Percentiles rank a stretch among this genome's conserved stretches.
phyloP scores from a whole-genome alignment of 2,888 invertebrate genomes.

The Tenthredo scrophulariae region DNA sequence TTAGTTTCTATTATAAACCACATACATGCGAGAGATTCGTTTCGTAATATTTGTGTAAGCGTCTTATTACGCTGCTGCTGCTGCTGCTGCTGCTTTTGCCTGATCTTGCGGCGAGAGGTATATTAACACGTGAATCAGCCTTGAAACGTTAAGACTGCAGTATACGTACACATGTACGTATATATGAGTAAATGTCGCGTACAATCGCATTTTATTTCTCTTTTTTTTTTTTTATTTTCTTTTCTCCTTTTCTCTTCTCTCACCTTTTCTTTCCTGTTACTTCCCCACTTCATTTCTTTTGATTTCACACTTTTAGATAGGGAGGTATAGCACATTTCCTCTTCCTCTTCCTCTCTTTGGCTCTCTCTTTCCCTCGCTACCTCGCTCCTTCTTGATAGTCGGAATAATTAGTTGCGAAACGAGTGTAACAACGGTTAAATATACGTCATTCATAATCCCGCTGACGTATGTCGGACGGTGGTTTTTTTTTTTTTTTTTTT shows the following conservation, averaged over 20 bases:
- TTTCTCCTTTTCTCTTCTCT: background rate
- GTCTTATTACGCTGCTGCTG: too few relatives aligned
- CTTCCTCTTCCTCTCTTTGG: background rate
- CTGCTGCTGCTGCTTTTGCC: too few relatives aligned
- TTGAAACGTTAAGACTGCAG: too few relatives aligned
- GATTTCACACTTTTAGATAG: background rate
- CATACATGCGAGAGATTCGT: too few relatives aligned
- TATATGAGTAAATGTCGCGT: background rate
- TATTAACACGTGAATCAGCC: too few relatives aligned
- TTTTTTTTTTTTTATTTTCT: background rate
- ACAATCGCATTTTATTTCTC: background rate
- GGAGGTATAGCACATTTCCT: background rate
- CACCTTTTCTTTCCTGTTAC: background rate
- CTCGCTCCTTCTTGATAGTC: background rate
- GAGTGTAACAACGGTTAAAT: background rate
- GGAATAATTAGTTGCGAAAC: constrained; percentile 17
- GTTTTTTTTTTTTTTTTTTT: too few relatives aligned
- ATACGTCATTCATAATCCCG: background rate
- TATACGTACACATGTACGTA: background rate
- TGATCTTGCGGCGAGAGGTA: too few relatives aligned
- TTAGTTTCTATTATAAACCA: too few relatives aligned
- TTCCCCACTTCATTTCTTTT: background rate
- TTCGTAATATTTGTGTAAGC: too few relatives aligned
- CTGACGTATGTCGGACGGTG: background rate
- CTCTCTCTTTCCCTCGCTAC: background rate